phyloP scores from a whole-genome alignment of 2,113 vertebrate genomes.

The Myotis brandtii region DNA sequence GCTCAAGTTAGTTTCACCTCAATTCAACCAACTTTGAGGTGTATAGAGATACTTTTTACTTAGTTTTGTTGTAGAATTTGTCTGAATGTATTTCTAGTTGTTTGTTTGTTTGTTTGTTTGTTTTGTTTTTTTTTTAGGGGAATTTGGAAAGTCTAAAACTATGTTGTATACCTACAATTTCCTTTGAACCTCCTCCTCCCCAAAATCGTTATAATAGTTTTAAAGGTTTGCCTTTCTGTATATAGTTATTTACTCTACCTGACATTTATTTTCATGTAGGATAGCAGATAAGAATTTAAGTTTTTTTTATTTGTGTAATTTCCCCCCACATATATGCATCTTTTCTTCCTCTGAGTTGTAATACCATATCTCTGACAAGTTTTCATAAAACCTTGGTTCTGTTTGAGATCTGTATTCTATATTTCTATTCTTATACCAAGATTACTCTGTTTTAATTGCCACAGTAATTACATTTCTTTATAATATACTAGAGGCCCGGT shows the following conservation, averaged over 20 bases:
- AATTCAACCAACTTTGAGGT: neutral
- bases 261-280: neutral
- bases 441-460: neutral
- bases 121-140: neutral
- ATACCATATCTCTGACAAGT: neutral
- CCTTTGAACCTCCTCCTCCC: neutral
- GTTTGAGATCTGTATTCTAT: neutral
- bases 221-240: neutral
- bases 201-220: neutral
- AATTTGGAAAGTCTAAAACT: neutral
- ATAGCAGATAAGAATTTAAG: neutral
- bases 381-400: neutral
- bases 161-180: neutral
- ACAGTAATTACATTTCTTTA: neutral
- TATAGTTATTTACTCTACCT: neutral
- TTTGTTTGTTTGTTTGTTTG: too few relatives aligned
- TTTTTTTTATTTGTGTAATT: neutral
- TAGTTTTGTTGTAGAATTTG: neutral
- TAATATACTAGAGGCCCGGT: neutral
- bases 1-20: neutral
- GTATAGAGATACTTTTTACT: neutral
- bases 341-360: neutral
- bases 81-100: neutral
- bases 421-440: neutral
- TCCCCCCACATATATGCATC: rapidly evolving